phyloP scores from a whole-genome alignment of 2,797 vertebrate species.

The Peromyscus eremicus region DNA sequence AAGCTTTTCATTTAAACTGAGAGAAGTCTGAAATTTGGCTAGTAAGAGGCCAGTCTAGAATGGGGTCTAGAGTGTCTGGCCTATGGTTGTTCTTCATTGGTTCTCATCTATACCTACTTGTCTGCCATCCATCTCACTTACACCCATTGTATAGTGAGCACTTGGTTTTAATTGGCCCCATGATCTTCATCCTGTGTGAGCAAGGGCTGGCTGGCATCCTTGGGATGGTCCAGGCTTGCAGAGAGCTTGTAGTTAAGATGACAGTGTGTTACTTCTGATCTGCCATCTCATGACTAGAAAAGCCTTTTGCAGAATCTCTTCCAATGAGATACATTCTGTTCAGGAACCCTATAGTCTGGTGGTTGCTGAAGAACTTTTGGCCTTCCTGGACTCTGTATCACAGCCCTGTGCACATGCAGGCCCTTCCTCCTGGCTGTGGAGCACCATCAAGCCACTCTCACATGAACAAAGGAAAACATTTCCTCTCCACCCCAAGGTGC shows the following conservation, averaged over 20 bases:
- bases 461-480: background rate
- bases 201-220: fast-evolving
- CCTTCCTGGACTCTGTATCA: background rate
- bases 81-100: background rate
- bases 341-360: background rate
- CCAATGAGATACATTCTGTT: fast-evolving
- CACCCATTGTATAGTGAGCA: fast-evolving
- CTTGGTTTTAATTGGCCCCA: background rate
- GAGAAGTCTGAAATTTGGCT: background rate
- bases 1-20: background rate
- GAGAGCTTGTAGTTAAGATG: background rate
- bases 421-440: background rate
- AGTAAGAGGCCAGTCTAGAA: background rate
- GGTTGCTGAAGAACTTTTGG: background rate
- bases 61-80: background rate
- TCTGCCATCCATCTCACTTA: background rate
- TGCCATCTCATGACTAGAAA: fast-evolving
- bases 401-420: fast-evolving
- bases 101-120: background rate
- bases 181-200: fast-evolving
- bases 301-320: background rate
- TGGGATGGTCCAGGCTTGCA: background rate
- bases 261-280: fast-evolving
- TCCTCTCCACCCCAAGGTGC: background rate
- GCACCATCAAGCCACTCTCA: background rate